A percentile compares a stretch with the other conserved stretches of the same genome.
Conservation (phyloP, 2,797 vertebrate genomes). For the Phoxinus dragarum region DNA sequence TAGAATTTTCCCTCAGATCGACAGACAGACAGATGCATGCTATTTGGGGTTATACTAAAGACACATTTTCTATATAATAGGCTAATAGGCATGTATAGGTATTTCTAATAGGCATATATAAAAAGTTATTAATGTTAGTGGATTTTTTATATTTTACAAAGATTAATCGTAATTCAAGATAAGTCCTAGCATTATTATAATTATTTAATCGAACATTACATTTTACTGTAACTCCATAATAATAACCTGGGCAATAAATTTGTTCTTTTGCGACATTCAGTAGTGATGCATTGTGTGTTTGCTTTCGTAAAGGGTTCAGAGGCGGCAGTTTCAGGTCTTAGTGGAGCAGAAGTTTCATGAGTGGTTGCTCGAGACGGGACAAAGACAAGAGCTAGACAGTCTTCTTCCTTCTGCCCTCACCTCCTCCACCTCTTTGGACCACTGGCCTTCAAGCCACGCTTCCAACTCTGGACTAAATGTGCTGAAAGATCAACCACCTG, state of each 20-base stretch:
- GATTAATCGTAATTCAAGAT: neutral
- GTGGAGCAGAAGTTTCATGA: constrained; percentile 93
- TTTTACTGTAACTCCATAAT: neutral
- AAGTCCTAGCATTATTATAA: neutral
- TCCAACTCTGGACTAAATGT: constrained; percentile 18
- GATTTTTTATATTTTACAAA: neutral
- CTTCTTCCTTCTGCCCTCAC: constrained; percentile 77
- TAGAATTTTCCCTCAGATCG: neutral
- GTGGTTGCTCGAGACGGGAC: constrained; percentile 88
- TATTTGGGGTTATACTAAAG: neutral
- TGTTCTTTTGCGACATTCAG: neutral
- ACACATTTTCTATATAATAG: neutral
- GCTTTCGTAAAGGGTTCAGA: constrained; percentile 84
- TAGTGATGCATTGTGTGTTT: neutral
- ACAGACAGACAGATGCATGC: neutral
- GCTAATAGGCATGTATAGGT: no score
- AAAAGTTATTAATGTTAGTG: neutral
- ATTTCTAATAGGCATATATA: no score
- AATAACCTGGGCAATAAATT: neutral
- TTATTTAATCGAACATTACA: neutral
- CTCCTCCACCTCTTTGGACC: constrained; percentile 62
- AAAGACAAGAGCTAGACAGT: constrained; percentile 90
- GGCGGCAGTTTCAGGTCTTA: constrained; percentile 85
- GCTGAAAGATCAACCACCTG: constrained; percentile 43
- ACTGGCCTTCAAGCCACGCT: constrained; percentile 58